Conservation (phyloP, 2,113 vertebrate genomes). For the Chrysochloris asiatica region DNA sequence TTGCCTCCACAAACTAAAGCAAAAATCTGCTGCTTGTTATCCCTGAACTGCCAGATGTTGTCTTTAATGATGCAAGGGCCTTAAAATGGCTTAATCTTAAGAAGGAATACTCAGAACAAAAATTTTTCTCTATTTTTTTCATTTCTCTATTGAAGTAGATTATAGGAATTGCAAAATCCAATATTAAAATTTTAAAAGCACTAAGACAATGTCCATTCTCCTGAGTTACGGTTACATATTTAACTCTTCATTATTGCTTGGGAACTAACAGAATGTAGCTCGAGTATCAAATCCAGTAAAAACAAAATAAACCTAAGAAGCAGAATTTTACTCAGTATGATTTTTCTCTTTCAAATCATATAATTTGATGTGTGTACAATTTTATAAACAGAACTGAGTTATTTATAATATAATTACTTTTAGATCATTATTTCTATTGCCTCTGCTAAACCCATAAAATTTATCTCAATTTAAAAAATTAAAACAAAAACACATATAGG, state of each 20-base stretch:
- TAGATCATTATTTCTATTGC: constrained; percentile 8
- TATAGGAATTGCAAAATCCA: constrained; percentile 62
- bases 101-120: constrained; percentile 77
- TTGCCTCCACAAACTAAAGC: constrained; percentile 79
- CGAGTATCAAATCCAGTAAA: constrained; percentile 33
- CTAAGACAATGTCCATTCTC: constrained; percentile 47
- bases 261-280: constrained; percentile 9
- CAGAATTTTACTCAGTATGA: not conserved
- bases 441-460: not conserved
- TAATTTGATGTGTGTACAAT: not conserved
- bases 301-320: constrained; percentile 29
- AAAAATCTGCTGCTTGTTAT: constrained; percentile 86
- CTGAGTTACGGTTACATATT: constrained; percentile 42
- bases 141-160: constrained; percentile 40
- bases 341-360: constrained; percentile 29
- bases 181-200: not conserved
- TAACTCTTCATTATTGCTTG: not conserved
- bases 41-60: constrained; percentile 80
- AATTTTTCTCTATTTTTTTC: constrained; percentile 65
- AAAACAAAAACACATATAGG: not conserved
- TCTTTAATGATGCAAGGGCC: constrained; percentile 80
- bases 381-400: not conserved
- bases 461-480: not conserved
- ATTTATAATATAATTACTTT: constrained; percentile 38
- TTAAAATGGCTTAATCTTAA: constrained; percentile 79